A percentile compares a stretch with the other conserved stretches of the same genome.
Evolutionary conservation across 2,797 vertebrate genomes (phyloP).

Genomic region (Manis pentadactyla): DNA sequence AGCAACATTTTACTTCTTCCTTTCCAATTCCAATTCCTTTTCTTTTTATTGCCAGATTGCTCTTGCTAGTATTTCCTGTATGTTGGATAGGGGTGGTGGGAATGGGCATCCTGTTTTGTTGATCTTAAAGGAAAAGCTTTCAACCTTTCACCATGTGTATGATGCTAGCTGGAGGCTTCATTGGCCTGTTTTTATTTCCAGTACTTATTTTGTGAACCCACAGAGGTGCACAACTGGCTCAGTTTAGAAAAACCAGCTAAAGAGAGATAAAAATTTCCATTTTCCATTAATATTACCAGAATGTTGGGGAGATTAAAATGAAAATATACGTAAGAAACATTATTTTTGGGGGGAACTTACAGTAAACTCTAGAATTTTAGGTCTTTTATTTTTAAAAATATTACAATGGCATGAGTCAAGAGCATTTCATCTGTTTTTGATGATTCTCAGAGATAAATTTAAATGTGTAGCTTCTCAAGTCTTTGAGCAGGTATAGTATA

Average conservation of each 20-base stretch:
- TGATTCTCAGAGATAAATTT: neutral
- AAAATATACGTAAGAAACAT: neutral
- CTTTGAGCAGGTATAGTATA: neutral
- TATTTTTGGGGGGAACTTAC: neutral
- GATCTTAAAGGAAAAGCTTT: neutral
- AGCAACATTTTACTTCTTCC: neutral
- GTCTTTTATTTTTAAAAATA: neutral
- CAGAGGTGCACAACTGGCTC: neutral
- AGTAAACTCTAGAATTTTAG: neutral
- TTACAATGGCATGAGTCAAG: neutral
- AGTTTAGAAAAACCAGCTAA: neutral
- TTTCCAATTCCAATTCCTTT: neutral
- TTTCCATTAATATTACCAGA: neutral
- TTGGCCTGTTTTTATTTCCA: neutral
- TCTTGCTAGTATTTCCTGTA: neutral
- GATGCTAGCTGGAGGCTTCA: neutral
- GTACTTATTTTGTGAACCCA: neutral
- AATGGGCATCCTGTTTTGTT: neutral
- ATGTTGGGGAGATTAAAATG: neutral
- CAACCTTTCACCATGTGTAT: neutral
- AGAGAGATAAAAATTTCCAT: neutral
- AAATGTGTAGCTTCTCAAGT: neutral
- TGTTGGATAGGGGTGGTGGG: neutral
- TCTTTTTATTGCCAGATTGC: neutral
- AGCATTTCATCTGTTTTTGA: neutral